These are phyloP conservation scores for Andrena praecox DNA, from an alignment of 2,888 invertebrate species.

Conservation along the genomic window DNA sequence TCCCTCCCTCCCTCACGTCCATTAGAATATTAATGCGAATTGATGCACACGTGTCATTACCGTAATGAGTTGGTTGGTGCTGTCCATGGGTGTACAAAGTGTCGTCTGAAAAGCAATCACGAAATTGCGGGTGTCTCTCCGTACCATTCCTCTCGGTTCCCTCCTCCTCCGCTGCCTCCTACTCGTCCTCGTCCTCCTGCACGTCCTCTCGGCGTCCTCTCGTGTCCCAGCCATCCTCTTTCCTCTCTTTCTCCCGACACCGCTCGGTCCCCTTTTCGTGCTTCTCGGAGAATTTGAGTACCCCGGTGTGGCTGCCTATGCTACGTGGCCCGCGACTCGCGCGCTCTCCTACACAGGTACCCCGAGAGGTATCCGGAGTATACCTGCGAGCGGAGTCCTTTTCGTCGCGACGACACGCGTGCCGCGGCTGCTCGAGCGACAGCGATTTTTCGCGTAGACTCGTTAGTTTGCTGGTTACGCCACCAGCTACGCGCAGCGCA, in stretches of 20 bases:
- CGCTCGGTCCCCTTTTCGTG: slow-evolving; percentile 9
- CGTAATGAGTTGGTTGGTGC: slow-evolving; percentile 83
- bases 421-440: neutral
- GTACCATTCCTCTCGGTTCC: slow-evolving; percentile 49
- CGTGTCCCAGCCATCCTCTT: slow-evolving; percentile 10
- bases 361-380: neutral
- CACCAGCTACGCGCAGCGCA: too few relatives aligned
- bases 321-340: slow-evolving; percentile 2
- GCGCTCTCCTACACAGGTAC: neutral
- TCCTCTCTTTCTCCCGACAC: neutral
- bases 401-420: neutral
- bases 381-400: neutral
- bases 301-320: neutral
- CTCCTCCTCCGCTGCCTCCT: slow-evolving; percentile 26
- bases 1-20: slow-evolving; percentile 74
- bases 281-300: slow-evolving; percentile 72
- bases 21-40: slow-evolving; percentile 85
- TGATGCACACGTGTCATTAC: slow-evolving; percentile 84
- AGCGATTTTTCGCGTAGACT: neutral
- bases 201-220: neutral
- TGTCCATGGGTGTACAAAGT: slow-evolving; percentile 78
- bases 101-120: slow-evolving; percentile 83
- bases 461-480: neutral
- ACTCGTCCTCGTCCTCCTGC: slow-evolving; percentile 7
- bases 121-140: slow-evolving; percentile 81